Percentiles rank a stretch among this genome's conserved stretches.
Evolutionary conservation across 2,888 invertebrate genomes (phyloP).

Genomic region (Eristalis pertinax): DNA sequence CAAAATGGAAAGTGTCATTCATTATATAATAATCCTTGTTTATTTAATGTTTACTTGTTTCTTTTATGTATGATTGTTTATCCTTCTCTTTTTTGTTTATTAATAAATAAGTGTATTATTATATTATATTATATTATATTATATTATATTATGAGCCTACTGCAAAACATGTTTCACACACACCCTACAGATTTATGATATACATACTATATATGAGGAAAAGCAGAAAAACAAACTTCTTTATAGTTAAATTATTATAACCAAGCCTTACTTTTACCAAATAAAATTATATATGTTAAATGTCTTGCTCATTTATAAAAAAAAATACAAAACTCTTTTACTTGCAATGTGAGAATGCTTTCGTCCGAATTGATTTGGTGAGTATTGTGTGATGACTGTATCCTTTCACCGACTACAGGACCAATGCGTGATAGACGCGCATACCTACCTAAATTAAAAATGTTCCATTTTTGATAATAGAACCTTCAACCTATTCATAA

Average conservation of each 20-base stretch:
- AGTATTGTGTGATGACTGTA: no score
- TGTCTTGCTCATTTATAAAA: constrained; percentile 65
- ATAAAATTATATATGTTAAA: constrained; percentile 71
- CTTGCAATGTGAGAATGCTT: neutral
- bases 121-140: constrained; percentile 37
- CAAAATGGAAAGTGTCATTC: constrained; percentile 36
- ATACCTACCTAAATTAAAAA: no score
- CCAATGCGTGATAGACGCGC: no score
- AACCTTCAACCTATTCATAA: no score
- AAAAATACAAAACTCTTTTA: neutral
- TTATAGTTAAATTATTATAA: constrained; percentile 69
- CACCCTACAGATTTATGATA: constrained; percentile 55
- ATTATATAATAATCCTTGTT: constrained; percentile 37
- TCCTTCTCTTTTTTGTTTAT: constrained; percentile 42
- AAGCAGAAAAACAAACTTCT: constrained; percentile 40
- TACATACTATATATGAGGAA: constrained; percentile 31
- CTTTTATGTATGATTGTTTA: constrained; percentile 55
- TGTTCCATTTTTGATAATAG: no score
- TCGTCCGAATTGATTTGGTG: no score
- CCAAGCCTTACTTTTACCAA: constrained; percentile 72
- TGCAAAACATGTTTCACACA: constrained; percentile 44
- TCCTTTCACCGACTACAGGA: no score
- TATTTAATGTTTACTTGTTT: constrained; percentile 61
- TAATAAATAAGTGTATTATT: constrained; percentile 42
- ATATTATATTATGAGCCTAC: constrained; percentile 37